Evolutionary conservation across 2,113 vertebrate genomes (phyloP).

Genomic region (Cranoglanis bouderius): DNA sequence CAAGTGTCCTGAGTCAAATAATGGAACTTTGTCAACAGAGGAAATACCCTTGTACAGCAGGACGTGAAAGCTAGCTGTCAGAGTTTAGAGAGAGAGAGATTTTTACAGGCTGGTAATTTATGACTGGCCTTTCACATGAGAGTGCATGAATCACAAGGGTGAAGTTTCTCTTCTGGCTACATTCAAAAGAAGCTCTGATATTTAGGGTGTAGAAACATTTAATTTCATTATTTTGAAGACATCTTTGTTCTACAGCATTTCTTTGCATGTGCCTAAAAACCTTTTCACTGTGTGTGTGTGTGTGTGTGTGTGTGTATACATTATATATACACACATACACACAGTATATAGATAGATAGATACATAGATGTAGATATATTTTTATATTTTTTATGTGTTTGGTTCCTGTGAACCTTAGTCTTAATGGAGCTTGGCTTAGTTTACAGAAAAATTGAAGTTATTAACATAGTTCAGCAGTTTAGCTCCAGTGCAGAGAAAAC

Average conservation of each 20-base stretch:
- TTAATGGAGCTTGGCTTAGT: not conserved
- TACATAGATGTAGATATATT: no score
- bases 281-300: no score
- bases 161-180: not conserved
- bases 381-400: not conserved
- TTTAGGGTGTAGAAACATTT: not conserved
- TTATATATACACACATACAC: no score
- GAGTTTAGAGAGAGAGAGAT: constrained; percentile 20
- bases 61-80: constrained; percentile 51
- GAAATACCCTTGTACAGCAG: constrained; percentile 66
- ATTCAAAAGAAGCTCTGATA: not conserved
- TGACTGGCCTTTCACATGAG: constrained; percentile 10
- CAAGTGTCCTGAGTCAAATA: constrained; percentile 57
- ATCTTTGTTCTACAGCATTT: no score
- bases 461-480: not conserved
- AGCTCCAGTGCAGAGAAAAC: not conserved
- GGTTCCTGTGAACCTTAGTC: not conserved
- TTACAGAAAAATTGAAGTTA: no score
- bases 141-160: constrained; percentile 16
- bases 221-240: no score
- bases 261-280: no score
- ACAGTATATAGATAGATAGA: no score
- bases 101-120: constrained; percentile 46
- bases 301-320: no score
- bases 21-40: constrained; percentile 70